Evolutionary conservation across 2,797 vertebrate genomes (phyloP), one percentile per base, ranked within the genome.

Genomic region (Acestrorhynchus altus): DNA sequence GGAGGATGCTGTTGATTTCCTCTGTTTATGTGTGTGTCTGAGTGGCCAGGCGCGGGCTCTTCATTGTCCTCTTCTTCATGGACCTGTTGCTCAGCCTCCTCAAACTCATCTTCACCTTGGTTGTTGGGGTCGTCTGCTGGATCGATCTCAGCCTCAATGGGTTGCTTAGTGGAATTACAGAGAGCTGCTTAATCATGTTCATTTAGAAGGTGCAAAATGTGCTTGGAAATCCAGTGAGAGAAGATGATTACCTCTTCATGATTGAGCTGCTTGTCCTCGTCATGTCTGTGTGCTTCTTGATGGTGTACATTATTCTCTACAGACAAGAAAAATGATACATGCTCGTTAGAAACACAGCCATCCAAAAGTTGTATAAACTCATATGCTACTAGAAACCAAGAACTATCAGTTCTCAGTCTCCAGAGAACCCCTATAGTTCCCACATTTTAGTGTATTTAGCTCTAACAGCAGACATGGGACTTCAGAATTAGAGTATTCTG

Each of bases 51-150:
- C 0, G 87, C 82, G 18, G 94, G 93, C 80, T 88, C 83, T 64
- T 94, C 95, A 72, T 94, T 95, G 67, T 93, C 94, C 61, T 67
- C 70, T 1, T 80, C 89, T 39, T 80, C 81, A 79, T 92, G 95
- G 78, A 94, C 94, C 44, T 90, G 93, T 77, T 88, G 95, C 84
- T 96, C 96, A 0, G 98, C 98, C 90, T 98, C 97, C 81, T 99
- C 98, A 82, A 99, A 98, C 89, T 99, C 98, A 80, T 99, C 97
- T 87, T 98, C 98, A 0, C 98, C 98, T 90, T 99, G 97, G 88
- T 99, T 99, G 90, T 99, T 98, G 31, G 97, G 97, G 88, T 99
- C 98, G 35, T 99, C 95, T 72, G 97, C 95, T 0, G 97, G 97
- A 88, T 97, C 96, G 71, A 97, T 84, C 8, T 99, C 97, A 1